A percentile compares a stretch with the other conserved stretches of the same genome.
Conservation (phyloP, 2,888 invertebrate species). For the Microctonus aethiopoides region DNA sequence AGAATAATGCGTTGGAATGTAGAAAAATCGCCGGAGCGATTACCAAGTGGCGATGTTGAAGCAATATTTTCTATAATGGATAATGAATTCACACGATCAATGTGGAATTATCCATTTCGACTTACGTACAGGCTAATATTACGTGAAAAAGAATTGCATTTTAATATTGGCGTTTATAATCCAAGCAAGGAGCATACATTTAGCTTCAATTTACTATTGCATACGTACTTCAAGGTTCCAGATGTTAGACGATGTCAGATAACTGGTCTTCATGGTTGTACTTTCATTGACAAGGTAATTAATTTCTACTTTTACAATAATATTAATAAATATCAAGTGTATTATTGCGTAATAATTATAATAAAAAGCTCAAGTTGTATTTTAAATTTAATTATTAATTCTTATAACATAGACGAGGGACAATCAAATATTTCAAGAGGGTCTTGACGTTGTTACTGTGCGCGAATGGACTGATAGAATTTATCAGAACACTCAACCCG, state of each 20-base stretch:
- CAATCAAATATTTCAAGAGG: constrained; percentile 88
- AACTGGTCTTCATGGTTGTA: constrained; percentile 90
- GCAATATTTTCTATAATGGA: constrained; percentile 93
- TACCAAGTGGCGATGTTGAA: constrained; percentile 91
- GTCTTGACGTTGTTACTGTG: constrained; percentile 88
- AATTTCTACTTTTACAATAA: neutral
- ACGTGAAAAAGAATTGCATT: constrained; percentile 90
- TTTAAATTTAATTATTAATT: neutral
- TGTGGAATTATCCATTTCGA: constrained; percentile 96
- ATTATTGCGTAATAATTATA: neutral
- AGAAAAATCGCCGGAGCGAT: constrained; percentile 87
- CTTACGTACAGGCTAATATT: constrained; percentile 92
- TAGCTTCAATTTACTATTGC: constrained; percentile 91
- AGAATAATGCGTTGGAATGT: constrained; percentile 92
- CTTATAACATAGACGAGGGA: constrained; percentile 77
- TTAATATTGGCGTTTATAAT: constrained; percentile 93
- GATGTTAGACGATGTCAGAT: constrained; percentile 93
- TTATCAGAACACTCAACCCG: constrained; percentile 92
- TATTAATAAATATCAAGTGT: neutral
- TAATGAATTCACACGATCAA: constrained; percentile 89
- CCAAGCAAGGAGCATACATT: constrained; percentile 91
- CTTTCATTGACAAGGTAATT: constrained; percentile 86
- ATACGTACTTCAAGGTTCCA: constrained; percentile 96
- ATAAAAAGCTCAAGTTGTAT: no score
- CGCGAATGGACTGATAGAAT: constrained; percentile 94